Percentiles rank a stretch among this genome's conserved stretches.
Conservation (phyloP, 2,888 invertebrate species). For the Isotomurus palustris region DNA sequence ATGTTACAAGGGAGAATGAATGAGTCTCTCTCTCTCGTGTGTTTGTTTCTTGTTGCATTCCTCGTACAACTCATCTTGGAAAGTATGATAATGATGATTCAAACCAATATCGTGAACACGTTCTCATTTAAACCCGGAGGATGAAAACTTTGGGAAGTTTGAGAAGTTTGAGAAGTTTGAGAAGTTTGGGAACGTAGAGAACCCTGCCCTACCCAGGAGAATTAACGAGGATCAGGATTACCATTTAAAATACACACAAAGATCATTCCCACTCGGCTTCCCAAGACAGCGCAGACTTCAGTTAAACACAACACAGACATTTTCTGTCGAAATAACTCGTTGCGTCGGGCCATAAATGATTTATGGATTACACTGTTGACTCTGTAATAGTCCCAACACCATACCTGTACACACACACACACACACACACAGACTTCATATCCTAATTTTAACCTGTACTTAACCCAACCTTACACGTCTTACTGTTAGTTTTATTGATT, state of each 20-base stretch:
- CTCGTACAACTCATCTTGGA: too few relatives aligned
- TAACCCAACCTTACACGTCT: too few relatives aligned
- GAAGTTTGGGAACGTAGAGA: too few relatives aligned
- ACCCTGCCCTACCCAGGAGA: constrained; percentile 30
- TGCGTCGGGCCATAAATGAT: constrained; percentile 26
- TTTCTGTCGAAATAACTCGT: constrained; percentile 30
- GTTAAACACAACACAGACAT: constrained; percentile 11
- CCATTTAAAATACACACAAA: constrained; percentile 1
- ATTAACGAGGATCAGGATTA: constrained; percentile 22
- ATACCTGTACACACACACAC: too few relatives aligned
- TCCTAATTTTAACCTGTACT: too few relatives aligned
- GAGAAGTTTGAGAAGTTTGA: too few relatives aligned
- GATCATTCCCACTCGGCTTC: neutral
- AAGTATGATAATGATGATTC: neutral
- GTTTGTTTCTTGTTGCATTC: too few relatives aligned
- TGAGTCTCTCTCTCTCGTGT: neutral
- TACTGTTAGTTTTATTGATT: too few relatives aligned
- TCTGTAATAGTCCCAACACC: too few relatives aligned
- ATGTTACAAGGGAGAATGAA: too few relatives aligned
- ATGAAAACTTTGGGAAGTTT: neutral
- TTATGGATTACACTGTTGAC: constrained; percentile 42
- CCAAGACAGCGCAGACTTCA: constrained; percentile 3
- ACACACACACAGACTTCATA: too few relatives aligned
- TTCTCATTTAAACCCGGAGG: too few relatives aligned
- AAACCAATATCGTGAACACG: neutral